Conservation (phyloP, 2,797 vertebrate species). For the Coendou prehensilis region DNA sequence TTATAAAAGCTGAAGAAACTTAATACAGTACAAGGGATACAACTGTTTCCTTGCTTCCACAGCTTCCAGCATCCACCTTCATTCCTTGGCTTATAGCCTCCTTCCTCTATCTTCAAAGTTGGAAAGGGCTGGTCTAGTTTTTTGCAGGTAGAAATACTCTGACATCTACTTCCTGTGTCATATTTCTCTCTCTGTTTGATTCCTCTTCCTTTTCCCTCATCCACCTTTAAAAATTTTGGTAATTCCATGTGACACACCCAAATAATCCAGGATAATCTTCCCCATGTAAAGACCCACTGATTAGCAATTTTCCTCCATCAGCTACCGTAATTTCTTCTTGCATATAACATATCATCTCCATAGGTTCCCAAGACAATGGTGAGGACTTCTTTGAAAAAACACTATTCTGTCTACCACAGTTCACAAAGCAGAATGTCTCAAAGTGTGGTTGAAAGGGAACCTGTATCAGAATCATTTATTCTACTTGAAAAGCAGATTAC, state of each 20-base stretch:
- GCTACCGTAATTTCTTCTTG: constrained; percentile 1
- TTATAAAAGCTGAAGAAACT: not conserved
- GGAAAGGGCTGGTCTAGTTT: not conserved
- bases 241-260: not conserved
- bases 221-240: not conserved
- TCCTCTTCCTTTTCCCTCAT: not conserved
- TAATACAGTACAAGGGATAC: not conserved
- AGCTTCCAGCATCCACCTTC: not conserved
- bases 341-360: not conserved
- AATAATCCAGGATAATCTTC: not conserved
- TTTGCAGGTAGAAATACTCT: not conserved
- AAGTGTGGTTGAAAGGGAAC: not conserved
- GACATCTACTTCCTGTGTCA: not conserved
- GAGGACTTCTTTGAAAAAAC: not conserved
- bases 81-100: no score
- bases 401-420: not conserved
- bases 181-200: not conserved
- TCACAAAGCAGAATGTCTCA: constrained; percentile 1
- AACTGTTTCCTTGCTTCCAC: not conserved
- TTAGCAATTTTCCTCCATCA: not conserved
- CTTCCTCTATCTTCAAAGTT: not conserved
- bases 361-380: not conserved
- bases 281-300: not conserved
- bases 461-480: not conserved
- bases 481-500: not conserved